Base-by-base conservation (phyloP, 1,140 invertebrate species). In the Triops longicaudatus region DNA sequence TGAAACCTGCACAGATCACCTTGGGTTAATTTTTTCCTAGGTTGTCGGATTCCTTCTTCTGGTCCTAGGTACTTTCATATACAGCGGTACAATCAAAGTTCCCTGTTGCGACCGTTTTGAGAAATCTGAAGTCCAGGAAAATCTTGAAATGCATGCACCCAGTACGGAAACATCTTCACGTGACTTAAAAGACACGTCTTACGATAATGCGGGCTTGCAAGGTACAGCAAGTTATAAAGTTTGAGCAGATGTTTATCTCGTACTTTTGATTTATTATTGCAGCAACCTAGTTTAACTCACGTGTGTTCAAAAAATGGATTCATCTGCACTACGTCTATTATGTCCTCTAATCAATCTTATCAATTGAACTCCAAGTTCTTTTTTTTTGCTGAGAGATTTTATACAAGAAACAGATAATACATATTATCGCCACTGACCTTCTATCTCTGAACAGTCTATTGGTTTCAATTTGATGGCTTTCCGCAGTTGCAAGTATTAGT, bases 61-160 rank as follows among this genome's bases (percentile, higher is more conserved):
- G 6, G 83, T 95, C 41, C 81, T 89, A 75, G 93, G 93, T 75
- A 93, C 93, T 87, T 89, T 88, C 78, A 82, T 89, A n/a, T 95
- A 95, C 82, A 93, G 94, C 79, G 89, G 92, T 76, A 83, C 90
- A 63, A 63, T 63, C 50, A 63, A 63, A 63, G 50, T 63, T 63
- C 50, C 50, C 17, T 63, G 50, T 63, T 63, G 50, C 17, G 50
- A 63, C 2, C 17, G 22, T 17, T 17, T 63, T 63, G 50, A 63
- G 31, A 37, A 37, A 37, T 7, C 31, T 37, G 31, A 63, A 22
- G n/a, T 63, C 3, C 22, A 17, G 9, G 50, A 22, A 63, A 17
- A n/a, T 63, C 50, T 63, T 14, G 10, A 22, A 17, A 9, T 22
- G n/a, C 22, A n/a, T 63, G n/a, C 50, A 63, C 14, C 50, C 10